Conservation (phyloP, 2,888 invertebrate species). For the Girardia tigrina region DNA sequence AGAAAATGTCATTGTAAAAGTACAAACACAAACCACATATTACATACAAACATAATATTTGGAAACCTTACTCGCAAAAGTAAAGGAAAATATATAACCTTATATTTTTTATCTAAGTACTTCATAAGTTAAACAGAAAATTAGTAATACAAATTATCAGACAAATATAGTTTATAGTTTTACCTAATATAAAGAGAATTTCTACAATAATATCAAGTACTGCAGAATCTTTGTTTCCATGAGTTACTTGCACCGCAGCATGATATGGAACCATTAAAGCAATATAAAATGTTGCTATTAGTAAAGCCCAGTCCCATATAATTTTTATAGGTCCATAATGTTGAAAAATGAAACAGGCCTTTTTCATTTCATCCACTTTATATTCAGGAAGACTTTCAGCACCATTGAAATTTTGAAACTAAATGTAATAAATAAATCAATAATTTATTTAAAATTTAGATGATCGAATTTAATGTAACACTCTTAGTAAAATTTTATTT, state of each 20-base stretch:
- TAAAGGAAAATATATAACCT: too few relatives aligned
- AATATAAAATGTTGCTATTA: slow-evolving; percentile 86
- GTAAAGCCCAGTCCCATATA: slow-evolving; percentile 91
- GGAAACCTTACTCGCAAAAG: too few relatives aligned
- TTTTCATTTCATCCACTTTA: slow-evolving; percentile 82
- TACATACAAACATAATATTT: too few relatives aligned
- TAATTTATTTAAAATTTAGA: too few relatives aligned
- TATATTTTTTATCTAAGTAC: too few relatives aligned
- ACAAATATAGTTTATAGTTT: too few relatives aligned
- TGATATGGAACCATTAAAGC: slow-evolving; percentile 89
- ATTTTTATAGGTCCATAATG: slow-evolving; percentile 91
- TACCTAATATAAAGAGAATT: slow-evolving; percentile 60
- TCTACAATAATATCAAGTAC: slow-evolving; percentile 84
- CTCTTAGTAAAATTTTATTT: too few relatives aligned
- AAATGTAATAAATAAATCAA: neutral
- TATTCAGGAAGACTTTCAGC: slow-evolving; percentile 62
- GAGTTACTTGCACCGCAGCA: slow-evolving; percentile 62
- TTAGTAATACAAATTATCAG: too few relatives aligned
- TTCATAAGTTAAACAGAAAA: too few relatives aligned
- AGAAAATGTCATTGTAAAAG: too few relatives aligned
- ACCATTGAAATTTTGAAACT: slow-evolving; percentile 23
- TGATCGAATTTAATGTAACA: too few relatives aligned
- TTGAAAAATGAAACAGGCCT: slow-evolving; percentile 77
- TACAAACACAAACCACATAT: too few relatives aligned
- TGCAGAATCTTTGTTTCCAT: slow-evolving; percentile 41